Evolutionary conservation across 2,888 invertebrate genomes (phyloP).

Genomic region (Brachyopa scutellaris): DNA sequence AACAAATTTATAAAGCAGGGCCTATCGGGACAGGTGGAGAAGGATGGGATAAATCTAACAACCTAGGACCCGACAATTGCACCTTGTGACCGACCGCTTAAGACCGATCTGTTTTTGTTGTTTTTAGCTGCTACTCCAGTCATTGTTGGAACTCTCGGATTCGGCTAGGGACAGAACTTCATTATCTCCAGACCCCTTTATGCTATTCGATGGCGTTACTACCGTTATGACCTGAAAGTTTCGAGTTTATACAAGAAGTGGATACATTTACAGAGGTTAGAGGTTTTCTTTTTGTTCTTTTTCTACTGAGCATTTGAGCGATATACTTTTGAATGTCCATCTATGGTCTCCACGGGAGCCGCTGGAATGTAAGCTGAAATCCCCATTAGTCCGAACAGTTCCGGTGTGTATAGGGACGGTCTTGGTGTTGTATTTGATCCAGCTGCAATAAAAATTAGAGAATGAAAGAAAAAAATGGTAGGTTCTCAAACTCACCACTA

Average conservation of each 20-base stretch:
- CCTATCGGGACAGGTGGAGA: background rate
- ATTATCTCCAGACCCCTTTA: constrained; percentile 24
- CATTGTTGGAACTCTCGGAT: constrained; percentile 24
- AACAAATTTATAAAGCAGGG: constrained; percentile 4
- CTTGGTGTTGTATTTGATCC: constrained; percentile 57
- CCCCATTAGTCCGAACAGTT: constrained; percentile 83
- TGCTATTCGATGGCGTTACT: constrained; percentile 76
- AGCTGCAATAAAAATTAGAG: constrained; percentile 59
- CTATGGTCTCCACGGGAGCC: constrained; percentile 83
- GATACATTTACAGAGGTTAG: constrained; percentile 51
- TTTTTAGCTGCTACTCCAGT: constrained; percentile 54
- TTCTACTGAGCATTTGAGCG: constrained; percentile 74
- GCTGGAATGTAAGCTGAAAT: constrained; percentile 83
- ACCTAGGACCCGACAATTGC: constrained; percentile 53
- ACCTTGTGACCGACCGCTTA: constrained; percentile 51
- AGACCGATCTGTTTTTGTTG: constrained; percentile 8
- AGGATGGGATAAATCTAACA: background rate
- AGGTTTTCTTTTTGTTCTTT: constrained; percentile 6
- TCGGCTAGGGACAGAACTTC: constrained; percentile 26
- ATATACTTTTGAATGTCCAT: constrained; percentile 86
- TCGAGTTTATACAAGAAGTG: constrained; percentile 40
- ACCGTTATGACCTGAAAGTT: constrained; percentile 77
- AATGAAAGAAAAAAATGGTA: background rate
- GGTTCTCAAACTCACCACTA: constrained; percentile 74
- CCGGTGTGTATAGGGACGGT: constrained; percentile 77